Evolutionary conservation across 2,888 invertebrate genomes (phyloP).

Genomic region (Strigamia crassipes): DNA sequence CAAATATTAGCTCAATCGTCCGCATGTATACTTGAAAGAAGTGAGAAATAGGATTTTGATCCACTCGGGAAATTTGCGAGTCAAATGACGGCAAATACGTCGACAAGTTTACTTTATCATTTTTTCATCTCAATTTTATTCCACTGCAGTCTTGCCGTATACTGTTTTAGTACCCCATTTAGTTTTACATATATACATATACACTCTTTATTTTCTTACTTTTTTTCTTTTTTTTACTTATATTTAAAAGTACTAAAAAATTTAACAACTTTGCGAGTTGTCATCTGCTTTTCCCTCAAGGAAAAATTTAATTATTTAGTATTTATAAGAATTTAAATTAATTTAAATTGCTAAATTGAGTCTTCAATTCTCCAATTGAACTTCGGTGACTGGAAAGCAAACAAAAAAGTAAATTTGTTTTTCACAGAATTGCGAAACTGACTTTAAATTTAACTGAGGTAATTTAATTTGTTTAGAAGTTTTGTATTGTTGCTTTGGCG

Average conservation of each 20-base stretch:
- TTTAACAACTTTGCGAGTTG: background rate
- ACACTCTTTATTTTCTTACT: background rate
- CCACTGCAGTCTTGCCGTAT: background rate
- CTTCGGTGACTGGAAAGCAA: too few species aligned
- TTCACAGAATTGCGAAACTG: too few species aligned
- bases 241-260: background rate
- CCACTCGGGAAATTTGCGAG: constrained; percentile 22
- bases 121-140: constrained; percentile 22
- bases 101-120: constrained; percentile 22
- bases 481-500: background rate
- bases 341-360: too few species aligned
- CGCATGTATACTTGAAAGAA: background rate
- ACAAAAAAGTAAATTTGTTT: too few species aligned
- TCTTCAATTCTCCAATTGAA: too few species aligned
- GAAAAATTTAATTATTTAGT: background rate
- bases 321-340: too few species aligned
- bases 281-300: background rate
- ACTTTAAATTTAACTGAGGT: too few species aligned
- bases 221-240: background rate
- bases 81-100: constrained; percentile 12
- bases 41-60: constrained; percentile 27
- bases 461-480: too few species aligned
- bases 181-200: background rate
- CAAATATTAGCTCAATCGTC: constrained; percentile 3
- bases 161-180: constrained; percentile 17